These are phyloP conservation scores for Biston stratarius DNA, from an alignment of 2,888 invertebrate species.

Conservation along the genomic window DNA sequence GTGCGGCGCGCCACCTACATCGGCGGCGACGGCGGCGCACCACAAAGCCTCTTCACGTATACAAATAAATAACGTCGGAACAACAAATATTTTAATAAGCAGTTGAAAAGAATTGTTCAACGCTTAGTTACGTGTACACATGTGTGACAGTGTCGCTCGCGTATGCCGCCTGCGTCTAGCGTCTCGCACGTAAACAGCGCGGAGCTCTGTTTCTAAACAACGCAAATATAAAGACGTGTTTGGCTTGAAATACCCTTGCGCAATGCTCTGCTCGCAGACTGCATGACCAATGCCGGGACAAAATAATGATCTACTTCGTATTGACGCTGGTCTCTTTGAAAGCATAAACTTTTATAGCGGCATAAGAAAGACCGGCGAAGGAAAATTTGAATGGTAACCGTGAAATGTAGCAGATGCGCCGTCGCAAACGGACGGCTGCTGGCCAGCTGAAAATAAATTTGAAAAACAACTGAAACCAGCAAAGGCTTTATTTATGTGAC, in stretches of 20 bases:
- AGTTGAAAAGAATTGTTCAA: slow-evolving; percentile 80
- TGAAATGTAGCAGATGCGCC: slow-evolving; percentile 79
- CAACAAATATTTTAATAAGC: slow-evolving; percentile 87
- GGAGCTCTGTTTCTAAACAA: slow-evolving; percentile 40
- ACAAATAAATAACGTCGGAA: slow-evolving; percentile 84
- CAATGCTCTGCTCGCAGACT: slow-evolving; percentile 54
- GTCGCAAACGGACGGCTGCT: slow-evolving; percentile 5
- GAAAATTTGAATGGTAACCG: slow-evolving; percentile 82
- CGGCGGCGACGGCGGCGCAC: slow-evolving; percentile 66
- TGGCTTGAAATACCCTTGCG: slow-evolving; percentile 37
- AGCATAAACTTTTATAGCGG: slow-evolving; percentile 79
- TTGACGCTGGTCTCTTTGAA: slow-evolving; percentile 67
- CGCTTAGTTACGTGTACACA: slow-evolving; percentile 71
- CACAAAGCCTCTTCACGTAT: slow-evolving; percentile 77
- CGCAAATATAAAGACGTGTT: slow-evolving; percentile 40
- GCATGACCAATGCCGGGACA: slow-evolving; percentile 78
- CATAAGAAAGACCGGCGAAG: slow-evolving; percentile 68
- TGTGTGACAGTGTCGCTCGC: slow-evolving; percentile 69
- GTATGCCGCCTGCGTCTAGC: slow-evolving; percentile 68
- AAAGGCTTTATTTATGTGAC: slow-evolving; percentile 6
- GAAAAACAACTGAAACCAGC: slow-evolving; percentile 18
- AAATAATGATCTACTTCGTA: slow-evolving; percentile 65
- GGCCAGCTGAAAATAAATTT: slow-evolving; percentile 21
- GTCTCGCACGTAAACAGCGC: slow-evolving; percentile 33
- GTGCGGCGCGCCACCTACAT: slow-evolving; percentile 68